Conservation (phyloP, 2,888 invertebrate species). For the Elysia crispata region DNA sequence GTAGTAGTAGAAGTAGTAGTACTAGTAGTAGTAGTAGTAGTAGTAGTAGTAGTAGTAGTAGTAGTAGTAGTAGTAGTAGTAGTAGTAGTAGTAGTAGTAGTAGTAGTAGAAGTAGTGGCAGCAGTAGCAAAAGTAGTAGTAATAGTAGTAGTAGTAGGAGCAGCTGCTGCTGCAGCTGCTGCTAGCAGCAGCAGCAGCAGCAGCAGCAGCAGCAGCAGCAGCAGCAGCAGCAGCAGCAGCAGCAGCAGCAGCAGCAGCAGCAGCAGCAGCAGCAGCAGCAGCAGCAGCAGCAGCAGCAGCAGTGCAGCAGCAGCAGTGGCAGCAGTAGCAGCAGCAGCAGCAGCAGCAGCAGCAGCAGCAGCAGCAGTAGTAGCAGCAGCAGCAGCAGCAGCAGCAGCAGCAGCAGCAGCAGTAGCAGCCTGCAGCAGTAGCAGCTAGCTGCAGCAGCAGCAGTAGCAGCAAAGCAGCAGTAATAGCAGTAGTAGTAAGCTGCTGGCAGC, state of each 20-base stretch:
- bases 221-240: not conserved
- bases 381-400: not conserved
- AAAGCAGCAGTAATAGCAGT: too few relatives aligned
- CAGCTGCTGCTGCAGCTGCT: too few relatives aligned
- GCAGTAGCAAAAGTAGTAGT: conserved; percentile 23
- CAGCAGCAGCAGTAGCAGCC: not conserved
- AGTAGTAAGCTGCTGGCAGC: too few relatives aligned
- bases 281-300: not conserved
- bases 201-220: not conserved
- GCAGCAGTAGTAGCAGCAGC: not conserved
- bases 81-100: not conserved
- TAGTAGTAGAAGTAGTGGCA: conserved; percentile 22
- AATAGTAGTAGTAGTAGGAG: too few relatives aligned
- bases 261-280: not conserved
- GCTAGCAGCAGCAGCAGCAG: conserved; percentile 15
- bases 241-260: conserved; percentile 6
- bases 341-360: not conserved
- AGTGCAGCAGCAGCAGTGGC: too few relatives aligned
- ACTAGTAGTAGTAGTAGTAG: not conserved
- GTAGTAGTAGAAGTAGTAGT: not conserved
- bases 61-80: not conserved
- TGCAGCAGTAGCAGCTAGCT: too few relatives aligned
- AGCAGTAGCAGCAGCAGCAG: conserved; percentile 20
- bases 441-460: too few relatives aligned
- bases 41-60: conserved; percentile 24